Conservation (phyloP, 2,113 vertebrate species). For the Lepus americanus region DNA sequence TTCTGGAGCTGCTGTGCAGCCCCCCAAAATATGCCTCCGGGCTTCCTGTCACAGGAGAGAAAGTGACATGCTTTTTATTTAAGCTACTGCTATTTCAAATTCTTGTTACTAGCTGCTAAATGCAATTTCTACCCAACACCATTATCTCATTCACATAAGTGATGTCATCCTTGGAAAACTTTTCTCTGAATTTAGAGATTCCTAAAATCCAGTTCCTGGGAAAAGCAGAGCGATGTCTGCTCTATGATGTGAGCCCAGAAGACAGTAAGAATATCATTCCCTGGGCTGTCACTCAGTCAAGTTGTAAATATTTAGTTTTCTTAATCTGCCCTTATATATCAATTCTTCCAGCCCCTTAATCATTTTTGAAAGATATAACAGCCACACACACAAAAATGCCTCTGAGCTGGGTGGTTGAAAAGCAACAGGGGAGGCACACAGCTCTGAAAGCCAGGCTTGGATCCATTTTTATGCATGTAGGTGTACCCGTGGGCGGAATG, state of each 20-base stretch:
- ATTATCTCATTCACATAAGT: slow-evolving; percentile 56
- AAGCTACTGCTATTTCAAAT: slow-evolving; percentile 18
- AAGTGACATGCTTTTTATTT: slow-evolving; percentile 1
- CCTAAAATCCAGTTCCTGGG: slow-evolving; percentile 26
- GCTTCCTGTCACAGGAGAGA: not conserved
- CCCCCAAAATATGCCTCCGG: not conserved
- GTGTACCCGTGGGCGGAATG: slow-evolving; percentile 65
- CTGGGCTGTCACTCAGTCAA: not conserved
- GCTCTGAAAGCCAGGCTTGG: slow-evolving; percentile 3
- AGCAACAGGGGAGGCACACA: slow-evolving; percentile 51
- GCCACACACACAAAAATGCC: slow-evolving; percentile 49
- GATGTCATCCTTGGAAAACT: slow-evolving; percentile 30
- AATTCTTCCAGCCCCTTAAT: slow-evolving; percentile 39
- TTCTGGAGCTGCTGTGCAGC: fast-evolving
- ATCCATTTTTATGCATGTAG: slow-evolving; percentile 55
- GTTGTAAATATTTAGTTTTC: slow-evolving; percentile 64
- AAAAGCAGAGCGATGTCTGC: slow-evolving; percentile 16
- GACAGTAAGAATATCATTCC: slow-evolving; percentile 24
- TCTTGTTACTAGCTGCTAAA: slow-evolving; percentile 38
- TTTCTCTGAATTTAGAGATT: slow-evolving; percentile 47
- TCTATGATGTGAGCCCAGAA: not conserved
- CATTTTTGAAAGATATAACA: slow-evolving; percentile 36
- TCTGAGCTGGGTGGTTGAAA: slow-evolving; percentile 51
- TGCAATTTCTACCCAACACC: slow-evolving; percentile 49
- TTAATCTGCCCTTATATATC: slow-evolving; percentile 66